phyloP scores from a whole-genome alignment of 53 echinoderm and acorn worm species.

The Zoroaster sp. region DNA sequence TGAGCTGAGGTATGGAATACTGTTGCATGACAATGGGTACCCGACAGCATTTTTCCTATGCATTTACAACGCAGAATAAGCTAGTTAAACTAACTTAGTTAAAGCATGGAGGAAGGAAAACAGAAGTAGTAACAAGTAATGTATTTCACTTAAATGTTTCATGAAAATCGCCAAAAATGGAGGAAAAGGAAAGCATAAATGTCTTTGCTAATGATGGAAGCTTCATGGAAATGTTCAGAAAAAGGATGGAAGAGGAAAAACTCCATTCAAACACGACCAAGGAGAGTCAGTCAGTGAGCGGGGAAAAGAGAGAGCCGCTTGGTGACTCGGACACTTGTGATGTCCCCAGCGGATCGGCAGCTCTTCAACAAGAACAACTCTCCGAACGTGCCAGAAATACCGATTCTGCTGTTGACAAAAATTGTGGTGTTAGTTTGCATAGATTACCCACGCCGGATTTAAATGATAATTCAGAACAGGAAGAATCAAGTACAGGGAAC shows the following conservation, averaged over 20 bases:
- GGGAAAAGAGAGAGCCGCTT: background rate
- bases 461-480: background rate
- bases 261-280: background rate
- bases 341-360: background rate
- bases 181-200: slow-evolving; percentile 35
- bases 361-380: background rate
- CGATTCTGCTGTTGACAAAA: background rate
- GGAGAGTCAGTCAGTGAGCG: background rate
- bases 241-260: slow-evolving; percentile 61
- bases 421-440: background rate
- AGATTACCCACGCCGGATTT: background rate
- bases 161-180: slow-evolving; percentile 2
- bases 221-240: slow-evolving; percentile 73
- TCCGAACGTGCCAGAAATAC: background rate
- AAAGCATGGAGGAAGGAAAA: too few relatives aligned
- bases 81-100: background rate
- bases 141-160: background rate
- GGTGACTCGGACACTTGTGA: background rate
- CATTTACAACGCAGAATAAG: background rate
- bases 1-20: background rate
- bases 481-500: background rate
- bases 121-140: too few relatives aligned
- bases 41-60: background rate
- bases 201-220: slow-evolving; percentile 66
- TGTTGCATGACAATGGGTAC: background rate